Evolutionary conservation across 2,888 invertebrate species (phyloP), one percentile per base, ranked within the genome.

Genomic region (Andrena minutula): DNA sequence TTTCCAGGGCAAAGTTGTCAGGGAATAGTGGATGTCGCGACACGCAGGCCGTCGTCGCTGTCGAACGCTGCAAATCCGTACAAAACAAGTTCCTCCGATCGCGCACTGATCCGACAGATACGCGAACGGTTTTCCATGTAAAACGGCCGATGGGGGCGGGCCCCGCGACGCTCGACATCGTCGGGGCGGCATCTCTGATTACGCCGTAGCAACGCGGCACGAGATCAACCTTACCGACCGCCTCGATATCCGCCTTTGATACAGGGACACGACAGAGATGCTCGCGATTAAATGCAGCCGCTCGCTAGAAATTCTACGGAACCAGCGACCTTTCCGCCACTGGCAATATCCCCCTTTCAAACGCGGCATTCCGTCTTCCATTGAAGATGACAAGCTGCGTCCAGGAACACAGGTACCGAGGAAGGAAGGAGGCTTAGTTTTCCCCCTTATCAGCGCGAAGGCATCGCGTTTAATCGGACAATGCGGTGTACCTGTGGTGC

Each of bases 141-240:
- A 71, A n/a, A 68, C 47, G 26, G 12, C 16, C 16, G 53, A 68
- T 41, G 64, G 68, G 30, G 28, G 23, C 7, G 75, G 23, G 28
- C n/a, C 28, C 58, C 8, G 69, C 53, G 56, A 20, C 53, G 63
- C 32, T 10, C 8, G 20, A 16, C 47, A 47, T 73, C 77, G 79
- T 70, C 56, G 41, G 56, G 61, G 82, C 79, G 79, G 79, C 84
- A 81, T 87, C 82, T 84, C 80, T 88, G 82, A 79, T 77, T 82
- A 61, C 68, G 53, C 7, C 23, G 63, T 65, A 84, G 81, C 61
- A 87, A 63, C 65, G 66, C 69, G 23, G 49, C 69, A 30, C 58
- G 75, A 28, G n/a, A 65, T 75, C 84, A 30, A 66, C 82, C 35
- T 87, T 87, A 87, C 81, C 87, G 87, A 87, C 87, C 58, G 80